Conservation (phyloP, 2,797 vertebrate genomes). For the Crax fasciolata region DNA sequence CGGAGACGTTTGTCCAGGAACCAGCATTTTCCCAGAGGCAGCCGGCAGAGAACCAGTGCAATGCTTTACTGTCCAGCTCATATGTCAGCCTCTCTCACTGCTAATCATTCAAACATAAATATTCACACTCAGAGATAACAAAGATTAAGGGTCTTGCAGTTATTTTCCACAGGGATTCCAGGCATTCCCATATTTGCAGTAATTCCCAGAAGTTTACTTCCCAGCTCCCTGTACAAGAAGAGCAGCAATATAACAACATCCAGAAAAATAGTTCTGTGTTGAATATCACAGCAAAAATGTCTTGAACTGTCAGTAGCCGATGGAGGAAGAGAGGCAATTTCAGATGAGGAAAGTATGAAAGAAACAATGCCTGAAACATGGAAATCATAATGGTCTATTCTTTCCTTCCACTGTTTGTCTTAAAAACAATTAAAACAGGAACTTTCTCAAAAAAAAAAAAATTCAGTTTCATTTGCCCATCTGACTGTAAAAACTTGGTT, state of each 20-base stretch:
- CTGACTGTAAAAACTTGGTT: not conserved
- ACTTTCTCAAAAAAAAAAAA: slow-evolving; percentile 2
- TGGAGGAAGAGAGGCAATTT: not conserved
- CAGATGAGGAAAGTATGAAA: not conserved
- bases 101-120: slow-evolving; percentile 43
- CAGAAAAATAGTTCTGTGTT: not conserved
- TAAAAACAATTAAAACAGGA: slow-evolving; percentile 19
- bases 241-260: not conserved
- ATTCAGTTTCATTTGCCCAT: not conserved
- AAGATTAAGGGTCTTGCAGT: slow-evolving; percentile 39
- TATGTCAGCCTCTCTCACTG: not conserved
- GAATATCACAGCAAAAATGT: not conserved
- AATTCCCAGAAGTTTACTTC: slow-evolving; percentile 16
- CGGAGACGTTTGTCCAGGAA: not conserved
- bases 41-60: not conserved
- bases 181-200: slow-evolving; percentile 31
- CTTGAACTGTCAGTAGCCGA: not conserved
- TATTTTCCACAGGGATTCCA: slow-evolving; percentile 50
- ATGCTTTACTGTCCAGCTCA: not conserved
- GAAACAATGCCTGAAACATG: not conserved
- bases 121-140: slow-evolving; percentile 48
- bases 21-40: not conserved
- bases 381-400: not conserved
- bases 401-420: slow-evolving; percentile 15
- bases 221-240: not conserved